phyloP scores from a whole-genome alignment of 2,797 vertebrate genomes.

The Gobionotothen gibberifrons region DNA sequence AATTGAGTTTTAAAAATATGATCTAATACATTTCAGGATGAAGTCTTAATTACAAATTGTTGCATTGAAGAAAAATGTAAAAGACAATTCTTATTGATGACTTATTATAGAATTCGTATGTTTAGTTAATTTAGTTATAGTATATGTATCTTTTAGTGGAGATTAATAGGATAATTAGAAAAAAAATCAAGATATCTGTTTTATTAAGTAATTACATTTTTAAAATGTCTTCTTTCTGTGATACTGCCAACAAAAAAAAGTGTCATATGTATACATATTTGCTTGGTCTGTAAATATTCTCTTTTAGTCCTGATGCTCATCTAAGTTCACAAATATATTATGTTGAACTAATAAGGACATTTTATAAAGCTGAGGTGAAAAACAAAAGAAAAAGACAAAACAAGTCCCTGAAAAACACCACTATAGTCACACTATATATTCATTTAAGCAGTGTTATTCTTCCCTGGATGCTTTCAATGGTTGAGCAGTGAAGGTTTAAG shows the following conservation, averaged over 20 bases:
- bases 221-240: no score
- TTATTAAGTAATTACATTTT: no score
- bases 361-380: background rate
- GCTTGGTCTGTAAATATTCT: background rate
- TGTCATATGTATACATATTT: background rate
- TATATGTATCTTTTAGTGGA: background rate
- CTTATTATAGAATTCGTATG: background rate
- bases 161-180: no score
- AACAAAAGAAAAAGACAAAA: background rate
- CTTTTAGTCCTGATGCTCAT: background rate
- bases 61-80: background rate
- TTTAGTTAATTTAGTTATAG: background rate
- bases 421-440: background rate
- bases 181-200: no score
- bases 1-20: background rate
- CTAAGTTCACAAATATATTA: background rate
- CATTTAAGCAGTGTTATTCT: background rate
- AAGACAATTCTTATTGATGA: no score
- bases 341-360: no score
- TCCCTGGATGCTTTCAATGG: background rate
- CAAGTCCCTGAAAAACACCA: background rate
- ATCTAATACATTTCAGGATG: background rate
- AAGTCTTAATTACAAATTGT: background rate
- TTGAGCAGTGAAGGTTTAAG: background rate
- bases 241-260: no score